Evolutionary conservation across 1,140 invertebrate genomes (phyloP).

Genomic region (Ganaspis sp.): DNA sequence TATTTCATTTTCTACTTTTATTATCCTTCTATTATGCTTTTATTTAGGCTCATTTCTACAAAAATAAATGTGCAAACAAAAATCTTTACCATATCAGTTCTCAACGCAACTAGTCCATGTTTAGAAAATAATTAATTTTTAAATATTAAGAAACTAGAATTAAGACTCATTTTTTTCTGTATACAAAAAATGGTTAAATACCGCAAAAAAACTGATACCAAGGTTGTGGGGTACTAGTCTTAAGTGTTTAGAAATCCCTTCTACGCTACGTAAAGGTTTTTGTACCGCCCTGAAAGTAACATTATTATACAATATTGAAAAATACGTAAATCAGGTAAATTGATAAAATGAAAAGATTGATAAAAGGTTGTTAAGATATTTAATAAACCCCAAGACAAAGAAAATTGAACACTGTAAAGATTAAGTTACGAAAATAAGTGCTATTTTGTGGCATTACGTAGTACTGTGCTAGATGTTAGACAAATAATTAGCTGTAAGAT

Average conservation of each 20-base stretch:
- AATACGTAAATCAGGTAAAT: background rate
- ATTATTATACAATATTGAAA: background rate
- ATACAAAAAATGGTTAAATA: background rate
- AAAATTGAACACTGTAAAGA: background rate
- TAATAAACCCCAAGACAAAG: background rate
- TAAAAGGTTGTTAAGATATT: background rate
- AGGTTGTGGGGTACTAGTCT: background rate
- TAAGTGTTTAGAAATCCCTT: background rate
- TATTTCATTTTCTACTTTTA: too few species aligned
- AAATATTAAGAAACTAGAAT: too few species aligned
- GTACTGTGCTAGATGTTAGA: background rate
- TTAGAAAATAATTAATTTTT: too few species aligned
- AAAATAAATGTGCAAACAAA: too few species aligned
- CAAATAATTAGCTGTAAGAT: background rate
- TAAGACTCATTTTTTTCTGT: too few species aligned
- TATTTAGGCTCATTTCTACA: too few species aligned
- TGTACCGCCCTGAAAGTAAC: background rate
- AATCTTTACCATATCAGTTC: too few species aligned
- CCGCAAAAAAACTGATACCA: background rate
- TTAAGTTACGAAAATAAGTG: background rate
- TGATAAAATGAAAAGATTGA: background rate
- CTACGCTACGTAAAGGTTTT: slow-evolving; percentile 7
- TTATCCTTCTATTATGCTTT: too few species aligned
- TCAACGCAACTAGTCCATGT: too few species aligned
- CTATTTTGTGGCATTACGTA: slow-evolving; percentile 3